Percentiles rank a stretch among this genome's conserved stretches.
Evolutionary conservation across 2,888 invertebrate species (phyloP).

Genomic region (Hemistola chrysoprasaria): DNA sequence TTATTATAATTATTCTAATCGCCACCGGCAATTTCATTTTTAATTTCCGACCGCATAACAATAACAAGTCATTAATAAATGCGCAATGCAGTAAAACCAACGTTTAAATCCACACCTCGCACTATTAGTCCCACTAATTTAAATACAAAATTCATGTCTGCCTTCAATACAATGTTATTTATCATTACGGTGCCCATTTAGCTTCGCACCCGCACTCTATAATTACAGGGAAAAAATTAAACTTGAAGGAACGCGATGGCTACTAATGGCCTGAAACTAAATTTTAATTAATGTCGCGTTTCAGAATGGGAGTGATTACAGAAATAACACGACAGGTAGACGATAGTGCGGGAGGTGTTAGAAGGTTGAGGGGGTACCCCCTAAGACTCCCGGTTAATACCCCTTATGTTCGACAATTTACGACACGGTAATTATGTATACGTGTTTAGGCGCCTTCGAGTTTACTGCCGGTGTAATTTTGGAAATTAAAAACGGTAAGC

Average conservation of each 20-base stretch:
- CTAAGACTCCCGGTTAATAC: conserved; percentile 43
- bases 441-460: conserved; percentile 68
- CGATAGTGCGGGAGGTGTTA: conserved; percentile 48
- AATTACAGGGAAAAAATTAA: conserved; percentile 78
- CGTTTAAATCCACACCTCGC: conserved; percentile 70
- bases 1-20: too few relatives aligned
- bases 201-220: conserved; percentile 70
- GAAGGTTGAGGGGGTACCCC: conserved; percentile 24
- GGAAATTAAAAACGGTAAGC: conserved; percentile 81
- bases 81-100: conserved; percentile 56
- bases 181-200: conserved; percentile 78
- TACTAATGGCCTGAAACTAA: conserved; percentile 81
- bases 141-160: conserved; percentile 78
- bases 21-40: neutral
- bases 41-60: conserved; percentile 34
- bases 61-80: conserved; percentile 54
- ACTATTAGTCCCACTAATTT: conserved; percentile 74
- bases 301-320: conserved; percentile 81
- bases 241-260: conserved; percentile 79
- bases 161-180: conserved; percentile 77
- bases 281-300: conserved; percentile 83
- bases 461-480: conserved; percentile 69
- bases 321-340: conserved; percentile 75
- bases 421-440: conserved; percentile 74
- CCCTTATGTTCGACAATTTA: conserved; percentile 73